Conservation (phyloP, 2,888 invertebrate genomes). For the Coleophora deauratella region DNA sequence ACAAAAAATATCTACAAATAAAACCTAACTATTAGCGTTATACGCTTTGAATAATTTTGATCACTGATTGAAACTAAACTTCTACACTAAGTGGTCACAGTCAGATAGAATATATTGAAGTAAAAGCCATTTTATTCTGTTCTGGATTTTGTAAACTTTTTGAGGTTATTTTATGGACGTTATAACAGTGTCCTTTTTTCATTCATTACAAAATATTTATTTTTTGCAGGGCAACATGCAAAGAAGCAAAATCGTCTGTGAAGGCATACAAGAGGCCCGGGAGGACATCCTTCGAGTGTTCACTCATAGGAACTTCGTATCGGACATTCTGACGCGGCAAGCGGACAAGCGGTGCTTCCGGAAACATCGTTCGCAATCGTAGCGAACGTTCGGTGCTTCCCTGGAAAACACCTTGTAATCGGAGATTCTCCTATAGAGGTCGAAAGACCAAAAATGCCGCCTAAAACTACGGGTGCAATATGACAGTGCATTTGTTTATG, state of each 20-base stretch:
- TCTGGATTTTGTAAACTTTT: too few relatives aligned
- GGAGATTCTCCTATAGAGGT: background rate
- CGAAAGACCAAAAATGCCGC: background rate
- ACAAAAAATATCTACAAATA: too few relatives aligned
- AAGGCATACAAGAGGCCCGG: constrained; percentile 92
- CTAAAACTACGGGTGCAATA: too few relatives aligned
- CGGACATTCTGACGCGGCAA: constrained; percentile 92
- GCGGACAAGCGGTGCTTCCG: constrained; percentile 94
- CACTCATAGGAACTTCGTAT: constrained; percentile 91
- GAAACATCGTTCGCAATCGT: constrained; percentile 85
- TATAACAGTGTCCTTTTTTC: too few relatives aligned
- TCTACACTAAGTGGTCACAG: too few relatives aligned
- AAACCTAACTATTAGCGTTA: too few relatives aligned
- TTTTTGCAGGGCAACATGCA: constrained; percentile 91
- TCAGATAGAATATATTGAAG: too few relatives aligned
- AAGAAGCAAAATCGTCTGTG: constrained; percentile 92
- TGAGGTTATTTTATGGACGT: too few relatives aligned
- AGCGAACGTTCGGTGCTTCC: constrained; percentile 23
- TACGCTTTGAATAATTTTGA: too few relatives aligned
- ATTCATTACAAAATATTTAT: too few relatives aligned
- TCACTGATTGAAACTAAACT: too few relatives aligned
- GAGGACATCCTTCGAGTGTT: constrained; percentile 91
- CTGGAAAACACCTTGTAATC: background rate
- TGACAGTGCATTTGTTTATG: background rate
- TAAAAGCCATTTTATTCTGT: too few relatives aligned